Base-by-base conservation (phyloP, 2,888 invertebrate genomes). In the Agrilus cyanescens region DNA sequence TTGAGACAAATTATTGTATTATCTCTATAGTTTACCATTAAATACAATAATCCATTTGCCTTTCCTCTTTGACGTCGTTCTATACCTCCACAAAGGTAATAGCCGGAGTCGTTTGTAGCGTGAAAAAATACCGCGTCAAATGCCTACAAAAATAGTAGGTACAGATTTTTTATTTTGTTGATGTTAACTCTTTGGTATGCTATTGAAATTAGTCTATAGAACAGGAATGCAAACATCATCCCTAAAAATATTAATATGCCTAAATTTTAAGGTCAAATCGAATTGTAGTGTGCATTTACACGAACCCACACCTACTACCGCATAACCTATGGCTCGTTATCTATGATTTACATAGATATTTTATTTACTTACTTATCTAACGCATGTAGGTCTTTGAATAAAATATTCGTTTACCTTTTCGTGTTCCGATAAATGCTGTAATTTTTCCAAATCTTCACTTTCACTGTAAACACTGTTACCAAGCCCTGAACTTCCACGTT, bases 91-190 rank as follows among this genome's bases (percentile, higher is more conserved):
- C 80, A 74, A 20, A 85, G 63, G 55, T 79, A 85, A 32, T 75
- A 68, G 0, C 83, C 85, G 12, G 73, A 69, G 14, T 61, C 59
- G 48, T 75, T 76, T 18, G 74, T 74, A 0, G 76, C 81, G 63
- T 84, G 81, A 62, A 86, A 82, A 61, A 84, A 85, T 1, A 85
- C 79, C 4, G 85, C 85, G 62, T 87, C 86, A 48, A 85, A 85
- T 2, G 82, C 82, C 78, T 81, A 60, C 3, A 59, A 60, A 34
- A 41, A 38, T 34, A 30, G 30, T 32, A 32, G 8, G 38, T 10
- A 39, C 13, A 10, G 13, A 41, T 30, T 32, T 39, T 15, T n/a
- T 13, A 37, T 33, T 3, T 3, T 6, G n/a, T 14, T n/a, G n/a
- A n/a, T n/a, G n/a, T n/a, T n/a, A n/a, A n/a, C n/a, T n/a, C n/a